Evolutionary conservation across 2,888 invertebrate species (phyloP).

Genomic region (Ornithoptera priamus): DNA sequence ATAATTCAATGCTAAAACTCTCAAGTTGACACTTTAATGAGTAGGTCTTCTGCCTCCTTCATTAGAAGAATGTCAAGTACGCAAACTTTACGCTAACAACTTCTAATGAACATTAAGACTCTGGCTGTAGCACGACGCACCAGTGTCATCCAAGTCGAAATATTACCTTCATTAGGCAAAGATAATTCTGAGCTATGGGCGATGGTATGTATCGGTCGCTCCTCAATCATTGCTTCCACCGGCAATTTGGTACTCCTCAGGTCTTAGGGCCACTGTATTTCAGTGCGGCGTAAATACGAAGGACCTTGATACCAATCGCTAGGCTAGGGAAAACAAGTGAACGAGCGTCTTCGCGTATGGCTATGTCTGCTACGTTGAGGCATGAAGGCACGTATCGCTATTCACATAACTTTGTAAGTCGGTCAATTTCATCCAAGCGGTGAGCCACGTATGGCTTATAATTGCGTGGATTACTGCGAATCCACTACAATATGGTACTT

Average conservation of each 20-base stretch:
- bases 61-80: background rate
- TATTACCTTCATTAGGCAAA: background rate
- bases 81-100: slow-evolving; percentile 10
- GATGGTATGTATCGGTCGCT: too few relatives aligned
- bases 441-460: slow-evolving; percentile 30
- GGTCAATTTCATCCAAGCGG: slow-evolving; percentile 31
- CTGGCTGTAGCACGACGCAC: slow-evolving; percentile 29
- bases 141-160: slow-evolving; percentile 25
- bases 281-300: slow-evolving; percentile 23
- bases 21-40: background rate
- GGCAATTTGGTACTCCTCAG: background rate
- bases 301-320: slow-evolving; percentile 32
- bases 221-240: too few relatives aligned
- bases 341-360: slow-evolving; percentile 30
- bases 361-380: slow-evolving; percentile 36
- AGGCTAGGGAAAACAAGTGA: slow-evolving; percentile 10
- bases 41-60: background rate
- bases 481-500: background rate
- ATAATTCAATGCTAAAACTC: background rate
- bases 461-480: background rate
- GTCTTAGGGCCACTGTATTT: slow-evolving; percentile 11
- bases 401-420: slow-evolving; percentile 28
- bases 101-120: slow-evolving; percentile 30
- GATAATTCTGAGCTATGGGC: background rate
- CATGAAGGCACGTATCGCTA: slow-evolving; percentile 38